Percentiles rank a stretch among this genome's conserved stretches.
These are phyloP conservation scores for Gallirallus australis DNA, from an alignment of 2,797 vertebrate genomes.

Conservation along the genomic window DNA sequence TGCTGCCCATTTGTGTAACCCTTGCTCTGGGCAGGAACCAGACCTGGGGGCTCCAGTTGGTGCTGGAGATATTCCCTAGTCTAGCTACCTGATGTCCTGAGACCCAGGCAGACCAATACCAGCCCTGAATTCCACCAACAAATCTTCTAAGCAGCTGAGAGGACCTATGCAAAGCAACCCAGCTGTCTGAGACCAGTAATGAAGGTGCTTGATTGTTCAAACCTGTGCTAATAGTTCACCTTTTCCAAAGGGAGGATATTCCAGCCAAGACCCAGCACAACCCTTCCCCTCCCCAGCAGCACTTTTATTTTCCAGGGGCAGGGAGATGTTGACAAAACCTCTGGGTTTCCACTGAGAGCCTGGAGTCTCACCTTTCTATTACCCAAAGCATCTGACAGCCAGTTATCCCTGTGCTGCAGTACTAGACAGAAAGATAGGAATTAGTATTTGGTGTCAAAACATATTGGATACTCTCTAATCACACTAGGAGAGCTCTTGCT, in stretches of 20 bases:
- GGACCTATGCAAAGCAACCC: rapidly evolving
- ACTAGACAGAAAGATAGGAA: constrained; percentile 12
- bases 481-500: constrained; percentile 14
- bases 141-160: rapidly evolving
- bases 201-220: not conserved
- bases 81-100: rapidly evolving
- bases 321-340: not conserved
- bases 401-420: constrained; percentile 7
- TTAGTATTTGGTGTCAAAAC: constrained; percentile 50
- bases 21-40: rapidly evolving
- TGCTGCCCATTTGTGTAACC: rapidly evolving
- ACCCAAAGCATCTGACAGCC: not conserved
- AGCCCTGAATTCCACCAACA: no score
- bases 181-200: no score
- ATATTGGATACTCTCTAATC: constrained; percentile 42
- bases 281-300: not conserved
- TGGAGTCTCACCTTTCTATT: not conserved
- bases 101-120: rapidly evolving
- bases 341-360: not conserved
- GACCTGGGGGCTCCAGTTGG: not conserved
- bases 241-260: not conserved
- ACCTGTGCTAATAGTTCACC: rapidly evolving
- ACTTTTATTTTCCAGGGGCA: not conserved
- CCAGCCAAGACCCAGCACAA: not conserved
- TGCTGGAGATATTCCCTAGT: rapidly evolving